These are phyloP conservation scores for Knipowitschia caucasica DNA, from an alignment of 2,797 vertebrate genomes.

Conservation along the genomic window DNA sequence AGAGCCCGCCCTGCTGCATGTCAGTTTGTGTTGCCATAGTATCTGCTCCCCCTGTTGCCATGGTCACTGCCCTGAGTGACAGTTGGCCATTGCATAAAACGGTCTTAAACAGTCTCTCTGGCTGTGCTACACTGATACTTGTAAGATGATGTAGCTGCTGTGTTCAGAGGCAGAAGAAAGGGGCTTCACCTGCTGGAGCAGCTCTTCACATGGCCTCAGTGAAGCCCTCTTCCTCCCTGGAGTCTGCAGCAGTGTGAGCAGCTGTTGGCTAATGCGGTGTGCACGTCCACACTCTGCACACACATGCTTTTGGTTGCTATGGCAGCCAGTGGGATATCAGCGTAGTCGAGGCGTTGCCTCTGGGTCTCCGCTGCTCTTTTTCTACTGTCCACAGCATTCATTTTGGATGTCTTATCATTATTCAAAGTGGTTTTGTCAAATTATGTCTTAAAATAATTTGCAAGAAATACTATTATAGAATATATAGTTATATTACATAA, in stretches of 20 bases:
- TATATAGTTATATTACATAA: too few relatives aligned
- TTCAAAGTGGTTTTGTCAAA: too few relatives aligned
- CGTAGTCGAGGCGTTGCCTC: slow-evolving; percentile 65
- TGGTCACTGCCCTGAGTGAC: slow-evolving; percentile 74
- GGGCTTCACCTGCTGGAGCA: slow-evolving; percentile 46
- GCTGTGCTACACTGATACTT: slow-evolving; percentile 16
- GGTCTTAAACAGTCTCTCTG: slow-evolving; percentile 58
- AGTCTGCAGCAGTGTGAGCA: slow-evolving; percentile 65
- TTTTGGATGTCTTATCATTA: slow-evolving; percentile 37
- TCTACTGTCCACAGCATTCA: slow-evolving; percentile 41
- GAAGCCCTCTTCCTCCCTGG: slow-evolving; percentile 51
- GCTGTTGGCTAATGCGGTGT: slow-evolving; percentile 59
- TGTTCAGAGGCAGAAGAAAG: slow-evolving; percentile 54
- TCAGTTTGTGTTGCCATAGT: slow-evolving; percentile 76
- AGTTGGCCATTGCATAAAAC: slow-evolving; percentile 64
- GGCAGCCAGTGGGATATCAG: slow-evolving; percentile 64
- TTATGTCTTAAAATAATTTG: too few relatives aligned
- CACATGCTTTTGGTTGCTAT: slow-evolving; percentile 67
- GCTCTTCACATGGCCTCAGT: slow-evolving; percentile 54
- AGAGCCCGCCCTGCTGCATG: slow-evolving; percentile 55
- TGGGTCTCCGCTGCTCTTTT: slow-evolving; percentile 48
- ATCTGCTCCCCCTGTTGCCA: slow-evolving; percentile 64
- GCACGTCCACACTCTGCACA: slow-evolving; percentile 33
- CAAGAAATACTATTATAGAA: too few relatives aligned
- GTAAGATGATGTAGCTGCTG: slow-evolving; percentile 44